Evolutionary conservation across 2,888 invertebrate species (phyloP), one percentile per base, ranked within the genome.

Genomic region (Drosophila pseudotakahashii): DNA sequence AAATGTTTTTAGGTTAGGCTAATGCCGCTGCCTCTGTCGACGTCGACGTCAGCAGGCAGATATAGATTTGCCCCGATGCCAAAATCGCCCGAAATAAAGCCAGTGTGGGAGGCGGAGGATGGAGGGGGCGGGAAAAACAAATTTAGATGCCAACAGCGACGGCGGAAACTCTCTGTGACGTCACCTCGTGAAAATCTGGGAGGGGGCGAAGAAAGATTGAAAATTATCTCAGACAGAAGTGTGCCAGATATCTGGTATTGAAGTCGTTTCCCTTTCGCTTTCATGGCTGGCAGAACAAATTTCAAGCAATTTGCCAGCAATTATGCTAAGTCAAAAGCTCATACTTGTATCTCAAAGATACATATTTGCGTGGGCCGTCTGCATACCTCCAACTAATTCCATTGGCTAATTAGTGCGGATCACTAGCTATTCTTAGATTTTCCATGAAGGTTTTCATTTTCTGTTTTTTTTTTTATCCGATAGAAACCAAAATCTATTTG

Each of bases 71-170:
- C 41, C 63, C 75, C 75, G 85, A 79, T 82, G 83, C 78, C 75
- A 85, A 75, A 88, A 88, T 88, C 82, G 76, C 83, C 80, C 51
- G 80, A 82, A 82, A 82, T 82, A 83, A 83, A 68, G 64, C 50
- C 69, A 73, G 73, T 72, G 80, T 77, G 68, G 88, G 66, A 26
- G 45, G 66, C 19, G 45, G 26, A 58, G 32, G 32, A 34, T 69
- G 3, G 19, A 54, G 7, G 26, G 19, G 26, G 61, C 42, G 23
- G 36, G 62, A 19, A 68, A 71, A 72, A 78, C 74, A 84, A 63
- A 81, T 78, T 68, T 84, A 78, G 62, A 63, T 70, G 57, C 69
- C 66, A 67, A 62, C 83, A 74, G 69, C 37, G 32, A 34, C 42
- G 37, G 61, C 78, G 89, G 89, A 88, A 88, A 64, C 67, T 45